Evolutionary conservation across 2,888 invertebrate species (phyloP).

Genomic region (Sussaba pulchella): DNA sequence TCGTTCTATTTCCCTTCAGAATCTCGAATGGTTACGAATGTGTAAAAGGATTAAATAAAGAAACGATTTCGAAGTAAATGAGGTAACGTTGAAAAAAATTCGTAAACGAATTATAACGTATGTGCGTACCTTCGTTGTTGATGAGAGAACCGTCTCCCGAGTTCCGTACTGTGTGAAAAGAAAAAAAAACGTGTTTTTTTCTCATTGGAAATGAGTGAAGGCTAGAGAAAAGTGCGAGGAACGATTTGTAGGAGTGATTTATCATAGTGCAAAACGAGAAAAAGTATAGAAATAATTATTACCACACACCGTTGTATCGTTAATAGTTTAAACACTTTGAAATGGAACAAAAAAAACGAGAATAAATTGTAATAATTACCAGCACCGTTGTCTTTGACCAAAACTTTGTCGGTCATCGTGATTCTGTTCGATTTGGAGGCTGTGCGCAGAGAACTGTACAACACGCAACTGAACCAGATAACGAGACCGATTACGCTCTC

Average conservation of each 20-base stretch:
- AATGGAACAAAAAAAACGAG: constrained; percentile 28
- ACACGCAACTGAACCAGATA: constrained; percentile 97
- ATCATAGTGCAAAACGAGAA: not conserved
- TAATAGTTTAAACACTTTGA: not conserved
- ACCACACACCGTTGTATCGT: constrained; percentile 3
- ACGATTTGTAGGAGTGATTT: not conserved
- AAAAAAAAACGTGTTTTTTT: constrained; percentile 71
- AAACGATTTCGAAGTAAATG: constrained; percentile 12
- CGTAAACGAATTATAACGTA: constrained; percentile 61
- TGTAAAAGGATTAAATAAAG: not conserved
- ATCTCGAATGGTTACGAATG: constrained; percentile 15
- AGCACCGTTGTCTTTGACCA: constrained; percentile 90
- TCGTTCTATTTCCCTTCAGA: not conserved
- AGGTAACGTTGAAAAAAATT: constrained; percentile 47
- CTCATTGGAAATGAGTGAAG: not conserved
- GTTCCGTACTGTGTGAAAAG: constrained; percentile 85
- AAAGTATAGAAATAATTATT: not conserved
- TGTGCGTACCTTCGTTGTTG: constrained; percentile 87
- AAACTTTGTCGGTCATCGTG: constrained; percentile 93
- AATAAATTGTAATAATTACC: constrained; percentile 85
- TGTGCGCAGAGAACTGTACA: constrained; percentile 98
- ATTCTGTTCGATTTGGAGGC: constrained; percentile 97
- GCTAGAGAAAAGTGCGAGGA: constrained; percentile 21
- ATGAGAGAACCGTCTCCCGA: constrained; percentile 86
- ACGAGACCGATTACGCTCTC: constrained; percentile 96